Percentiles rank a stretch among this genome's conserved stretches.
Evolutionary conservation across 2,797 vertebrate species (phyloP).

Genomic region (Fistularia commersonii): DNA sequence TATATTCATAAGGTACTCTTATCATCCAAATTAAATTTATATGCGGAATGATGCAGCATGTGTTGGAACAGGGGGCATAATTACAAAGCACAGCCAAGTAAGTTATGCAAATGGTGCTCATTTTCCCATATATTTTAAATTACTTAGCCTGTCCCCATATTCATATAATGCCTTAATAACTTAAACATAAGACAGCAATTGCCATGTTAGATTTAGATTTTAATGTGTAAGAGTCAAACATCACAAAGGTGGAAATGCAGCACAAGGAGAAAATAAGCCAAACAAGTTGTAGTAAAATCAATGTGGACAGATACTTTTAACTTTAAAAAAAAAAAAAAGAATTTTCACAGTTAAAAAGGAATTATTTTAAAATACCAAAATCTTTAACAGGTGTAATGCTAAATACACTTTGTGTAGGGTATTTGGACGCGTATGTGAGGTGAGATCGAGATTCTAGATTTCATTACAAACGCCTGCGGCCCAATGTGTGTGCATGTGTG

Average conservation of each 20-base stretch:
- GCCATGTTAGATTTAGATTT: slow-evolving; percentile 48
- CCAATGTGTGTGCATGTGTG: slow-evolving; percentile 9
- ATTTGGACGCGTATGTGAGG: slow-evolving; percentile 16
- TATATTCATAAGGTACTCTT: slow-evolving; percentile 58
- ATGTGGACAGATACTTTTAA: neutral
- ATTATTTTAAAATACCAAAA: slow-evolving; percentile 5
- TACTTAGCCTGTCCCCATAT: slow-evolving; percentile 50
- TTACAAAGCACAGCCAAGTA: slow-evolving; percentile 56
- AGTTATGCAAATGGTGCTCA: slow-evolving; percentile 68
- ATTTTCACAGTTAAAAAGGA: slow-evolving; percentile 4
- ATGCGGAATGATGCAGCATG: slow-evolving; percentile 50
- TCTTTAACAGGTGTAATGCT: slow-evolving; percentile 11
- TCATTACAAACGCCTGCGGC: slow-evolving; percentile 38
- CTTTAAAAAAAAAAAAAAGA: neutral
- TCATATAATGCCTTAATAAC: slow-evolving; percentile 54
- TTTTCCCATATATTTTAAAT: slow-evolving; percentile 57
- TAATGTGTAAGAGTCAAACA: slow-evolving; percentile 23
- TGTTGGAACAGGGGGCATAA: slow-evolving; percentile 50
- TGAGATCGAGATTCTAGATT: slow-evolving; percentile 20
- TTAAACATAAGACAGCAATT: slow-evolving; percentile 55
- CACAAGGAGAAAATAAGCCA: slow-evolving; percentile 8
- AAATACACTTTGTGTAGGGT: slow-evolving; percentile 4
- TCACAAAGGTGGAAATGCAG: slow-evolving; percentile 15
- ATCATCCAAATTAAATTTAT: slow-evolving; percentile 57
- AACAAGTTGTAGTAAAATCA: slow-evolving; percentile 15